A percentile compares a stretch with the other conserved stretches of the same genome.
Conservation (phyloP, 2,888 invertebrate genomes). For the Diarsia dahlii region DNA sequence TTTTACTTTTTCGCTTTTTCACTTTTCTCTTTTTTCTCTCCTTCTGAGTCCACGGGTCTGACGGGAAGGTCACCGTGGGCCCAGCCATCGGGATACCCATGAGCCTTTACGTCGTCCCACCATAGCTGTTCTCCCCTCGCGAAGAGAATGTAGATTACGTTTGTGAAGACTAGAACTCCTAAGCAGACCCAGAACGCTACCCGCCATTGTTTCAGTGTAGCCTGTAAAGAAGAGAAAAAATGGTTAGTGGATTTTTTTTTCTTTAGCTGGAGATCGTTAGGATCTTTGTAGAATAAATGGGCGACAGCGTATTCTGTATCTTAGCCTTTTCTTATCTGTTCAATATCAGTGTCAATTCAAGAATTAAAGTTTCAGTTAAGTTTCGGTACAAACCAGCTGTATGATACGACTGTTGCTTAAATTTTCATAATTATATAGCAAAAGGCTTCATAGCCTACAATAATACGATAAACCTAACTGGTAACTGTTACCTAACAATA, state of each 20-base stretch:
- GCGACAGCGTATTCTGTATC: no score
- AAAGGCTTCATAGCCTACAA: neutral
- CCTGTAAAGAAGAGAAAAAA: conserved; percentile 80
- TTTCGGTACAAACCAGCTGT: neutral
- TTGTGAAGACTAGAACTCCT: conserved; percentile 92
- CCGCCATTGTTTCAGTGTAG: conserved; percentile 93
- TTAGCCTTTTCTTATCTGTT: neutral
- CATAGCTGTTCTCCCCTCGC: conserved; percentile 94
- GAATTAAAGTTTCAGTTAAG: neutral
- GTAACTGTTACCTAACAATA: neutral
- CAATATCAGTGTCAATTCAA: neutral
- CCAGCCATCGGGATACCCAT: conserved; percentile 86
- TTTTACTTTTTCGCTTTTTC: conserved; percentile 70
- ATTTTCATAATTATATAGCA: neutral
- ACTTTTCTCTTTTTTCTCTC: conserved; percentile 64
- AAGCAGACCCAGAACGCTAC: conserved; percentile 95
- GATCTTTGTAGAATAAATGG: neutral
- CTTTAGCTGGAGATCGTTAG: neutral
- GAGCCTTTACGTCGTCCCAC: conserved; percentile 93
- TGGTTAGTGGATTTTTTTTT: neutral
- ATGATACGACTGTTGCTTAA: neutral
- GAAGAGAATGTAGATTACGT: conserved; percentile 92
- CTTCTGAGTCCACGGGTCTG: conserved; percentile 76
- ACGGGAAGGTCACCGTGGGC: conserved; percentile 82
- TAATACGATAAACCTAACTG: neutral